Evolutionary conservation across 2,797 vertebrate genomes (phyloP), one percentile per base, ranked within the genome.

Genomic region (Sebastes hubbsi): DNA sequence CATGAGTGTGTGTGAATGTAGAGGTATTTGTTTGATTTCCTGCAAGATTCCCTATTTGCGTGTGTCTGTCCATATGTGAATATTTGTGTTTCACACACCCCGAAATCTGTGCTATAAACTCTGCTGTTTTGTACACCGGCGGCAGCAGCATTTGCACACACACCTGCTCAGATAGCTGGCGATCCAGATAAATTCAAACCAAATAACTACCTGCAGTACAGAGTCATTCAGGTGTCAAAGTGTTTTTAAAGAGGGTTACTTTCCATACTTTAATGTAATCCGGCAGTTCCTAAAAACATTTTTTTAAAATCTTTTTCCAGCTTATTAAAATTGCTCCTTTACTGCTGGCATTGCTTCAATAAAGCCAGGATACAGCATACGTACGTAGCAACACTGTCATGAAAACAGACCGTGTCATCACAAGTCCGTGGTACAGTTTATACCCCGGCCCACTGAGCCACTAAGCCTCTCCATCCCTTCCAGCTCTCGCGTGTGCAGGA

Each of bases 131-230:
- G 8, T 27, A 36, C 72, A 11, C 61, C 22, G 22, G 38, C 77
- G 70, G 73, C 84, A 66, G 81, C 66, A 76, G 81, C 78, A 75
- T 88, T 86, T 78, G 56, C 75, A 85, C 77, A 75, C 77, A 84
- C 91, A 92, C 80, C 89, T 91, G 88, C 90, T 77, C 73, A 86
- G 81, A 78, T 61, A 71, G 75, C 89, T 92, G 90, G 85, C 84
- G 87, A 73, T 80, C 75, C 58, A 73, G 78, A 85, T 83, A 78
- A 88, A 91, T 83, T 79, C 75, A 67, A 77, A 71, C 72, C 69
- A 77, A 82, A 92, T 79, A 65, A 74, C 77, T 77, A 63, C 61
- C 49, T 78, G 61, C 72, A 77, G 66, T 38, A 18, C 58, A 66
- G 69, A 79, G 36, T 69, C 63, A 69, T 58, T 73, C 60, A 66